Percentiles rank a stretch among this genome's conserved stretches.
Evolutionary conservation across 2,797 vertebrate species (phyloP).

Genomic region (Momotus momota): DNA sequence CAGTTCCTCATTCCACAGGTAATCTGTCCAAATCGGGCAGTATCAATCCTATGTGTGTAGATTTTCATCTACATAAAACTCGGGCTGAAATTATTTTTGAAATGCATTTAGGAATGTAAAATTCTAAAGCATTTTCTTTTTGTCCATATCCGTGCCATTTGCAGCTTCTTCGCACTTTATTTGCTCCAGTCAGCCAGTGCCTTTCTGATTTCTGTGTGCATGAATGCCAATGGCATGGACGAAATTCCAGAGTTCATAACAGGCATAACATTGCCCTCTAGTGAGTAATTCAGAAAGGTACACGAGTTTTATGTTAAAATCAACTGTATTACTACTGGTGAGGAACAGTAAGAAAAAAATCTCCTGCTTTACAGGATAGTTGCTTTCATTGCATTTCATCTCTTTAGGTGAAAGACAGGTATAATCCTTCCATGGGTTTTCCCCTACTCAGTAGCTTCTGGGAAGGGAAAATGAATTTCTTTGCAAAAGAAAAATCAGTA

Average conservation of each 20-base stretch:
- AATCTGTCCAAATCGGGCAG: background rate
- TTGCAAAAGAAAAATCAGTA: background rate
- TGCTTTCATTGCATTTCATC: background rate
- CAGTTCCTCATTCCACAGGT: background rate
- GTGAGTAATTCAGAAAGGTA: slow-evolving; percentile 22
- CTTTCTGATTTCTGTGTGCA: background rate
- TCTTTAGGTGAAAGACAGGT: background rate
- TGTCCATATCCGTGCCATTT: background rate
- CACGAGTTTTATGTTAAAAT: background rate
- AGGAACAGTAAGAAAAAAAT: background rate
- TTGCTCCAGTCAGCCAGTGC: background rate
- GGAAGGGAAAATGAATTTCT: background rate
- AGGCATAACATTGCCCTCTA: slow-evolving; percentile 76
- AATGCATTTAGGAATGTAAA: slow-evolving; percentile 2
- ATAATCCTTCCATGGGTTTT: background rate
- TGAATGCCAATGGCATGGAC: background rate
- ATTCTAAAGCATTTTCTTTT: background rate
- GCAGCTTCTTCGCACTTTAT: background rate
- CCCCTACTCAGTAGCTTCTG: background rate
- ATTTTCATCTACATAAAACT: background rate
- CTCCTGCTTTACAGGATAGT: background rate
- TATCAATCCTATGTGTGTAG: fast-evolving
- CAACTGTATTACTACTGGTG: background rate
- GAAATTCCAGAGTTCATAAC: background rate
- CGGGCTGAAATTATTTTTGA: background rate